A percentile compares a stretch with the other conserved stretches of the same genome.
These are phyloP conservation scores for Pelecanus crispus DNA, from an alignment of 2,113 vertebrate genomes.

Conservation along the genomic window DNA sequence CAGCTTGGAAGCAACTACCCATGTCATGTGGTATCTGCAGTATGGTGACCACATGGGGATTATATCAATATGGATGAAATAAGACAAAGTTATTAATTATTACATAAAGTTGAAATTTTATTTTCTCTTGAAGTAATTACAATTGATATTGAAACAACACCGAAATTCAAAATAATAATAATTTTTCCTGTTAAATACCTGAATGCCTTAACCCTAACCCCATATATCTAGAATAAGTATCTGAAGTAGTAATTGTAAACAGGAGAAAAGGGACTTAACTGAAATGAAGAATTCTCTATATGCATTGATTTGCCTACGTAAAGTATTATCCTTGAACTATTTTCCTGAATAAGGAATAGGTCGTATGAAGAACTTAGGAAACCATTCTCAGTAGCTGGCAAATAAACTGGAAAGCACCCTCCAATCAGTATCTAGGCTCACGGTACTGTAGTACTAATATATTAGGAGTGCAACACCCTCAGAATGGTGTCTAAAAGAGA, in stretches of 20 bases:
- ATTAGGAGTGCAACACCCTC: background rate
- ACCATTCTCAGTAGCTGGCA: background rate
- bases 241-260: background rate
- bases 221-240: background rate
- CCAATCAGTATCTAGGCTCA: background rate
- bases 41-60: background rate
- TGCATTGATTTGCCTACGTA: background rate
- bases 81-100: background rate
- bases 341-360: background rate
- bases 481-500: background rate
- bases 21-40: background rate
- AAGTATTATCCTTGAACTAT: background rate
- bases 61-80: background rate
- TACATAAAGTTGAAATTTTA: background rate
- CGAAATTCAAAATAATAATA: background rate
- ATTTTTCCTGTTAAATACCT: background rate
- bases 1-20: background rate
- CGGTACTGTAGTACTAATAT: background rate
- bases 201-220: background rate
- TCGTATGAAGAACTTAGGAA: background rate
- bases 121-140: background rate
- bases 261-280: background rate
- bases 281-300: background rate
- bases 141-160: background rate
- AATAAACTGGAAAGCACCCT: background rate